These are phyloP conservation scores for Lepidostoma basale DNA, from an alignment of 1,140 invertebrate genomes.

Conservation along the genomic window DNA sequence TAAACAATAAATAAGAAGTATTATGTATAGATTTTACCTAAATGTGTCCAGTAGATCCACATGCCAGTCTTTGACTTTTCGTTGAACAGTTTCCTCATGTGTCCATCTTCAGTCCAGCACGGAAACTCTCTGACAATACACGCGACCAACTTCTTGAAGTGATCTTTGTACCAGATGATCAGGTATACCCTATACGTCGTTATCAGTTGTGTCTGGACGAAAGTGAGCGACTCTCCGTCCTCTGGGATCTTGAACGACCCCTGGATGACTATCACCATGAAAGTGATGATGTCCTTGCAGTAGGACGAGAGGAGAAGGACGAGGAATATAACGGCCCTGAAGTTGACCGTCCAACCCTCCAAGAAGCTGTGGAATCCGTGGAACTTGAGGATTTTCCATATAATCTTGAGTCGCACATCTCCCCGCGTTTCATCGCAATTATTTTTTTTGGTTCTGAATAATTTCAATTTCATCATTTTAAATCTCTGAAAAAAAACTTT, in stretches of 20 bases:
- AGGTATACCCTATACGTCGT: conserved; percentile 28
- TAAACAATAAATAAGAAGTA: too few species aligned
- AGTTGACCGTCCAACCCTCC: conserved; percentile 21
- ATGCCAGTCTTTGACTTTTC: conserved; percentile 19
- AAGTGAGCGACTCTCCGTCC: conserved; percentile 34
- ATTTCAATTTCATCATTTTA: too few species aligned
- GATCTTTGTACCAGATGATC: conserved; percentile 21
- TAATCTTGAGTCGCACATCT: conserved; percentile 10
- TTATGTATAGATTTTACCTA: background rate
- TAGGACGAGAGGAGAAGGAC: conserved; percentile 5
- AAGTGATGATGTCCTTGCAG: conserved; percentile 22
- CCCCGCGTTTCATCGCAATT: background rate
- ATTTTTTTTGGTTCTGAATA: background rate
- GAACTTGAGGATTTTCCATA: conserved; percentile 30
- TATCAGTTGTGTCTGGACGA: conserved; percentile 33
- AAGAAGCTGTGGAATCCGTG: conserved; percentile 25
- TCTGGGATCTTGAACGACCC: conserved; percentile 14
- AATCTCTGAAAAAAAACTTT: too few species aligned
- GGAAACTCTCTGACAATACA: conserved; percentile 31
- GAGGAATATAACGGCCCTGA: background rate
- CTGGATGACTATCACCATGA: conserved; percentile 1
- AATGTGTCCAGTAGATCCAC: conserved; percentile 32
- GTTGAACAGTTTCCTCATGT: conserved; percentile 2
- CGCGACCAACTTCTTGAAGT: conserved; percentile 14
- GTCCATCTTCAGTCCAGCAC: conserved; percentile 9